Evolutionary conservation across 2,797 vertebrate species (phyloP).

Genomic region (Sebastes nivosus): DNA sequence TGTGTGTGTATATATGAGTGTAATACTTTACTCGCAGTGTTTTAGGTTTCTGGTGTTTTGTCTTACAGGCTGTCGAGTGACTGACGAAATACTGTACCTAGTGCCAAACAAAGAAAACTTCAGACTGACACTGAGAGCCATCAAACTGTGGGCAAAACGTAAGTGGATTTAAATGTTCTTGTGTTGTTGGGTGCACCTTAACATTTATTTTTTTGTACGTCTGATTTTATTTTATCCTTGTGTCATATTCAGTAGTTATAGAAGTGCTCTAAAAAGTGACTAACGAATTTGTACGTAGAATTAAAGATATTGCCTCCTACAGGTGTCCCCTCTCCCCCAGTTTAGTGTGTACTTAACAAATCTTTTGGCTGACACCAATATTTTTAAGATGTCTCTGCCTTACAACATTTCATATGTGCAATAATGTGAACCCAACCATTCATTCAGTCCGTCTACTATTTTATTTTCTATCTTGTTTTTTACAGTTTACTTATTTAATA

Average conservation of each 20-base stretch:
- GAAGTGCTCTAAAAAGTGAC: background rate
- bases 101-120: conserved; percentile 99
- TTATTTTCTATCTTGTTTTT: background rate
- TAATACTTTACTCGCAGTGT: background rate
- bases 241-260: background rate
- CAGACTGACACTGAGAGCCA: conserved; percentile 91
- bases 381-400: background rate
- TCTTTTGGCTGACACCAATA: background rate
- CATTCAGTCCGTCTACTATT: background rate
- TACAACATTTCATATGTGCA: too few relatives aligned
- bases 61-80: conserved; percentile 92
- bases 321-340: background rate
- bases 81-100: conserved; percentile 96
- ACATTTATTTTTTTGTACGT: background rate
- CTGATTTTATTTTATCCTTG: background rate
- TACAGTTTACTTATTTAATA: too few relatives aligned
- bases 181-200: too few relatives aligned
- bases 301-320: background rate
- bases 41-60: background rate
- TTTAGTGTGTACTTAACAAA: background rate
- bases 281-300: background rate
- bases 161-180: conserved; percentile 68
- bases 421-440: too few relatives aligned
- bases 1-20: background rate
- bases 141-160: conserved; percentile 99